These are phyloP conservation scores for Orthosia gothica DNA, from an alignment of 2,888 invertebrate species.

Conservation along the genomic window DNA sequence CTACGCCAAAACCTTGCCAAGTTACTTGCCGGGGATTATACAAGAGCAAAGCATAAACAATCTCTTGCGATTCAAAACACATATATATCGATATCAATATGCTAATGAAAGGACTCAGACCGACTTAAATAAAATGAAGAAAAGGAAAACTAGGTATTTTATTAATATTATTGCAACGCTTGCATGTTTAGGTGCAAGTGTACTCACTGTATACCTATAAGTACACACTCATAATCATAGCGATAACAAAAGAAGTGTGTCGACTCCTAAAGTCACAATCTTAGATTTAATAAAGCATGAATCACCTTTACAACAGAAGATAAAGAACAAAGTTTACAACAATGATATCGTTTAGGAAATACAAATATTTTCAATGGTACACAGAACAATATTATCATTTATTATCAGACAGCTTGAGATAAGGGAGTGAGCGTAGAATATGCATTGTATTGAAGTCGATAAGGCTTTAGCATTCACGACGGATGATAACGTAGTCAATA, in stretches of 20 bases:
- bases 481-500: constrained; percentile 32
- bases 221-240: constrained; percentile 16
- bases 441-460: constrained; percentile 53
- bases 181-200: constrained; percentile 13
- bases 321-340: constrained; percentile 41
- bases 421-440: constrained; percentile 37
- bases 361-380: constrained; percentile 50
- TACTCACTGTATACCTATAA: constrained; percentile 19
- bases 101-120: not conserved
- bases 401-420: constrained; percentile 58
- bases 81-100: not conserved
- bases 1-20: too few relatives aligned
- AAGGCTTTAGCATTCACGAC: constrained; percentile 37
- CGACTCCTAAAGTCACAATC: constrained; percentile 30
- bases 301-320: constrained; percentile 45
- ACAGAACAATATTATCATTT: constrained; percentile 64
- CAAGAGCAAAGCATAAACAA: too few relatives aligned
- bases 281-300: constrained; percentile 25
- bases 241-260: constrained; percentile 44
- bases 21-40: too few relatives aligned
- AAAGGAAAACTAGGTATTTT: not conserved
- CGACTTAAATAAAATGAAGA: not conserved
- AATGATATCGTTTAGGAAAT: constrained; percentile 54
- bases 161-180: constrained; percentile 21
- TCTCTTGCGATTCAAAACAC: not conserved